phyloP scores from a whole-genome alignment of 2,888 invertebrate genomes.

The Pachymerium ferrugineum region DNA sequence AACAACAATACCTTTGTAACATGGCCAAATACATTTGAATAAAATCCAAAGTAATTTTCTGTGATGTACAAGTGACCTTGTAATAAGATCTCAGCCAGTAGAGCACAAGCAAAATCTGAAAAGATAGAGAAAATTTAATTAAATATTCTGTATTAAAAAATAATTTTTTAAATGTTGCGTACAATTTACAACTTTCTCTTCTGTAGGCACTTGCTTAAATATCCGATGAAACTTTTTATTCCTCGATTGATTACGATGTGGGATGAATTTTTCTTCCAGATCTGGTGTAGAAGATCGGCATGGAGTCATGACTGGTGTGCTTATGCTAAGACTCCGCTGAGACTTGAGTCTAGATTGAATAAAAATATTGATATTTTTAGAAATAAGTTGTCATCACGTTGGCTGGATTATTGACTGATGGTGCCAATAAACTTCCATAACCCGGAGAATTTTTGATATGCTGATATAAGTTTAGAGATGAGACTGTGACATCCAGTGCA shows the following conservation, averaged over 20 bases:
- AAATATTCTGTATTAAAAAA: not conserved
- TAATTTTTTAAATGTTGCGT: constrained; percentile 47
- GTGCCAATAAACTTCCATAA: too few relatives aligned
- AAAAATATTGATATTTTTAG: not conserved
- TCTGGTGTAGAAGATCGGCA: constrained; percentile 41
- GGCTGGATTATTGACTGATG: too few relatives aligned
- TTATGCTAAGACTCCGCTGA: constrained; percentile 50
- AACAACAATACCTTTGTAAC: constrained; percentile 70
- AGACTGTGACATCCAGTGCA: too few relatives aligned
- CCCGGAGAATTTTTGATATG: too few relatives aligned
- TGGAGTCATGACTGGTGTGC: constrained; percentile 50
- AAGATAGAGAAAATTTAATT: constrained; percentile 39
- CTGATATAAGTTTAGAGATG: too few relatives aligned
- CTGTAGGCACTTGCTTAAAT: constrained; percentile 74
- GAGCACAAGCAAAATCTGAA: constrained; percentile 84
- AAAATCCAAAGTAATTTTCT: constrained; percentile 90
- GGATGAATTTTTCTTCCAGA: constrained; percentile 33
- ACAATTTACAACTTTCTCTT: constrained; percentile 81
- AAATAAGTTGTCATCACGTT: too few relatives aligned
- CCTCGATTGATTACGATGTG: constrained; percentile 55
- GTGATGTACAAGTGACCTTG: constrained; percentile 93
- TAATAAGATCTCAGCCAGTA: constrained; percentile 82
- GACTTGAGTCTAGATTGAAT: constrained; percentile 41
- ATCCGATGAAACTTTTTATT: constrained; percentile 86
- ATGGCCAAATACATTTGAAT: constrained; percentile 92